Conservation (phyloP, 2,113 vertebrate genomes). For the Callipepla squamata region DNA sequence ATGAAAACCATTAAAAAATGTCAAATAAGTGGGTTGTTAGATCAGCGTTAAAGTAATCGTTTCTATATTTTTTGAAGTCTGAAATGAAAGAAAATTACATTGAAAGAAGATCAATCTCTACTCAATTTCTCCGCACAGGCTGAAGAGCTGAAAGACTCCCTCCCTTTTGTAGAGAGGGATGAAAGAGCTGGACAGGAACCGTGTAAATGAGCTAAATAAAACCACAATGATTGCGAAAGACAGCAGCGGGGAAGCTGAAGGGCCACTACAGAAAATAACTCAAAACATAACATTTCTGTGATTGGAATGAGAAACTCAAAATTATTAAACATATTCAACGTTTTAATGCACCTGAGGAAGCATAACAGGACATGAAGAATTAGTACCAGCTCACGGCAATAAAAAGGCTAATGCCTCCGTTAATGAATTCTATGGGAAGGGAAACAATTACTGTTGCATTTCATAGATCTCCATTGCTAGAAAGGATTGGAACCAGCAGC, state of each 20-base stretch:
- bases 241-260: background rate
- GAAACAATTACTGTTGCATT: slow-evolving; percentile 42
- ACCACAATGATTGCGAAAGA: background rate
- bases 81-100: background rate
- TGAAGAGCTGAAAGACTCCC: background rate
- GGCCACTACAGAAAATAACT: background rate
- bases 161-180: background rate
- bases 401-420: background rate
- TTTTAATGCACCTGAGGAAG: slow-evolving; percentile 17
- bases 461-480: slow-evolving; percentile 21
- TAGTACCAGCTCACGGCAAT: background rate
- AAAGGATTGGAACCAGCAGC: background rate
- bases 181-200: background rate
- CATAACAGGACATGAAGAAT: background rate
- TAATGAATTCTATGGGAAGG: slow-evolving; percentile 47
- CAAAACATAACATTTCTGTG: background rate
- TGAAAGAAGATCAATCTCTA: background rate
- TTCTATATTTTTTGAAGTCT: background rate
- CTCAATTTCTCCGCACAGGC: background rate
- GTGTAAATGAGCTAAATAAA: background rate
- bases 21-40: background rate
- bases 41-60: background rate
- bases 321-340: background rate
- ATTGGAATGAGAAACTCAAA: background rate
- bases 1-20: background rate